These are phyloP conservation scores for Philopedon plagiatum DNA, from an alignment of 2,888 invertebrate species.

Conservation along the genomic window DNA sequence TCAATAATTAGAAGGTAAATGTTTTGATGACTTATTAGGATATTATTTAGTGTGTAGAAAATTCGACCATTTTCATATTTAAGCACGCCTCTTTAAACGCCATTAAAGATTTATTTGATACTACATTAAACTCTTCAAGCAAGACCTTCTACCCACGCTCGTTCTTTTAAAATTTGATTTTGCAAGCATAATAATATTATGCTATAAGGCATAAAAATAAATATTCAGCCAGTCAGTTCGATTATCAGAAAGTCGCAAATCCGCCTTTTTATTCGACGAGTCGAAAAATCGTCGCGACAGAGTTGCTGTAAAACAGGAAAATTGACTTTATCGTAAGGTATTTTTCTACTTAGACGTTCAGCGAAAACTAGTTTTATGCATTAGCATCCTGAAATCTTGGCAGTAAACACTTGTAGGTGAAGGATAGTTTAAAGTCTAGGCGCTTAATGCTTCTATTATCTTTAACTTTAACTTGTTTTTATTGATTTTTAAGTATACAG, in stretches of 20 bases:
- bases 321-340: constrained; percentile 34
- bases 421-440: not conserved
- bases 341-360: constrained; percentile 26
- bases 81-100: not conserved
- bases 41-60: too few species aligned
- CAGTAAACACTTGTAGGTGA: constrained; percentile 17
- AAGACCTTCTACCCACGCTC: not conserved
- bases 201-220: constrained; percentile 42
- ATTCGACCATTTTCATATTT: too few species aligned
- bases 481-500: too few species aligned
- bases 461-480: too few species aligned
- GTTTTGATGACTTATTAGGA: too few species aligned
- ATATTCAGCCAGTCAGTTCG: constrained; percentile 44
- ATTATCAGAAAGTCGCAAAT: constrained; percentile 45
- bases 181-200: constrained; percentile 29
- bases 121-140: not conserved
- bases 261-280: constrained; percentile 33
- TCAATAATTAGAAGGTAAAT: too few species aligned
- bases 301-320: constrained; percentile 38
- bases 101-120: too few species aligned
- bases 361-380: constrained; percentile 27
- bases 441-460: too few species aligned
- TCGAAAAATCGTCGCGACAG: constrained; percentile 37
- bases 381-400: not conserved
- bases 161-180: constrained; percentile 25